These are phyloP conservation scores for Papilio dardanus DNA, from an alignment of 1,140 invertebrate species.

Conservation along the genomic window DNA sequence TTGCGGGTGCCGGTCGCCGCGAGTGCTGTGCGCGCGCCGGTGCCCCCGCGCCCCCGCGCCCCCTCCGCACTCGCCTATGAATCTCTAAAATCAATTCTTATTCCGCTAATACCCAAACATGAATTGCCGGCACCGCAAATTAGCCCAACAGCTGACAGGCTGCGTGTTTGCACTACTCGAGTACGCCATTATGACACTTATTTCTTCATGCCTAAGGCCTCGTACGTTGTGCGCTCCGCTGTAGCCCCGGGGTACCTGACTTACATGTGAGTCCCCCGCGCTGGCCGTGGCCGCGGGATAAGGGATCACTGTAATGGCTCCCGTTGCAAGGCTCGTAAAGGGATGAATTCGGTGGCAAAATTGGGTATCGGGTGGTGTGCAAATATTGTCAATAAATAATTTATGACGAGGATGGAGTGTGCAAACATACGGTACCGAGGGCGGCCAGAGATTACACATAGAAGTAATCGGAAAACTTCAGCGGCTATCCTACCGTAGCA, in stretches of 20 bases:
- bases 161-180: conserved; percentile 40
- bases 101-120: conserved; percentile 57
- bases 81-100: conserved; percentile 45
- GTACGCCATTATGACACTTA: conserved; percentile 15
- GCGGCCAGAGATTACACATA: background rate
- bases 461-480: background rate
- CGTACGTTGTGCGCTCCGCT: background rate
- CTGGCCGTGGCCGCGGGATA: background rate
- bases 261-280: background rate
- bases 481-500: background rate
- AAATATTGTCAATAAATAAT: conserved; percentile 44
- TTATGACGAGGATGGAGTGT: conserved; percentile 27
- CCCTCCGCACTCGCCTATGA: conserved; percentile 10
- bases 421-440: background rate
- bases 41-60: conserved; percentile 21
- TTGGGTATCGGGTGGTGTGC: conserved; percentile 34
- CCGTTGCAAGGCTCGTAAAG: background rate
- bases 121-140: conserved; percentile 65
- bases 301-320: conserved; percentile 21
- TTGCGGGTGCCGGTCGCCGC: background rate
- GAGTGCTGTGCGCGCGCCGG: background rate
- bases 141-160: conserved; percentile 52
- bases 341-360: conserved; percentile 12
- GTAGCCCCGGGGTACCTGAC: background rate
- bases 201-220: background rate